Conservation (phyloP, 1,140 invertebrate species). For the Argopecten irradians region DNA sequence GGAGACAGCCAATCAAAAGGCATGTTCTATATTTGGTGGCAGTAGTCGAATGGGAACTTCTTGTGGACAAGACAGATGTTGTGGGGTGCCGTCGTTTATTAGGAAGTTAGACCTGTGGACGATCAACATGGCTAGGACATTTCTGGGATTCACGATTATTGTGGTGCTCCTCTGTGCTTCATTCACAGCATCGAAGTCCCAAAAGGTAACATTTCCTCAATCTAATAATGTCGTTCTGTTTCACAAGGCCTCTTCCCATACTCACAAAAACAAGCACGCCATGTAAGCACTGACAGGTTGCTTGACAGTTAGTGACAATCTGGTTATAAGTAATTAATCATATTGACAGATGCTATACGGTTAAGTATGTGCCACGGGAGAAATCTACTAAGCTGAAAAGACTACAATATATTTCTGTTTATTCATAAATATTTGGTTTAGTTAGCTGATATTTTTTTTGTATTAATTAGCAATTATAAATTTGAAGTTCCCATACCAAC, state of each 20-base stretch:
- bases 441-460: no score
- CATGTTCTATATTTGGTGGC: neutral
- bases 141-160: neutral
- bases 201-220: neutral
- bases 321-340: neutral
- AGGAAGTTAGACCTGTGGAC: neutral
- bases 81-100: neutral
- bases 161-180: neutral
- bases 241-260: neutral
- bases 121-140: neutral
- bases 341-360: neutral
- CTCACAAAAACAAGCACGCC: no score
- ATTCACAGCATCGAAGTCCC: neutral
- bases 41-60: neutral
- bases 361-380: neutral
- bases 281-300: no score
- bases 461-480: no score
- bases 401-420: no score
- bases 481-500: no score
- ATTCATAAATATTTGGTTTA: no score
- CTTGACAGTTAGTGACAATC: neutral
- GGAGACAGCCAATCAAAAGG: neutral
- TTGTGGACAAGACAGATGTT: neutral
- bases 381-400: neutral
- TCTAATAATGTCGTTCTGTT: neutral